These are phyloP conservation scores for Boloria selene DNA, from an alignment of 2,888 invertebrate genomes.

Conservation along the genomic window DNA sequence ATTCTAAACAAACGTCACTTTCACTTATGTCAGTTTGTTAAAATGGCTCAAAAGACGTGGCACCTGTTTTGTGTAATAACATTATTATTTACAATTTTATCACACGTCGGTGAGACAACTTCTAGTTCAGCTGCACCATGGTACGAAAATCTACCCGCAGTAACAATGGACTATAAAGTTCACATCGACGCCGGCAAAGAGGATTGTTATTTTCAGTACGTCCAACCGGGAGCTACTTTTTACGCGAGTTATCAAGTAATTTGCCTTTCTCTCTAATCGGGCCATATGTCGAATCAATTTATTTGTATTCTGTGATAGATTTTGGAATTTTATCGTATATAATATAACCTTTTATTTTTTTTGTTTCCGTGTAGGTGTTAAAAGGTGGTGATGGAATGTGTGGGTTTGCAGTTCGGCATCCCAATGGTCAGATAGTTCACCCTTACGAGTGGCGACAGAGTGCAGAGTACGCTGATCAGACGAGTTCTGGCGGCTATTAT, in stretches of 20 bases:
- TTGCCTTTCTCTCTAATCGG: constrained; percentile 37
- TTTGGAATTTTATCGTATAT: not conserved
- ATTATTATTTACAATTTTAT: constrained; percentile 77
- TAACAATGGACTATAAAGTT: constrained; percentile 97
- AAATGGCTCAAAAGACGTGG: constrained; percentile 80
- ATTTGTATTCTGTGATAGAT: not conserved
- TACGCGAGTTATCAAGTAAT: constrained; percentile 96
- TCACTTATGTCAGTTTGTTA: constrained; percentile 45
- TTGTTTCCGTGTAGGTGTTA: constrained; percentile 86
- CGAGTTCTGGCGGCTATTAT: constrained; percentile 92
- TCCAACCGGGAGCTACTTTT: constrained; percentile 94
- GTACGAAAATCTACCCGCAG: constrained; percentile 94
- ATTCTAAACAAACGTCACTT: constrained; percentile 36
- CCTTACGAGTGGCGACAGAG: constrained; percentile 96
- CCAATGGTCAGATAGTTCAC: constrained; percentile 91
- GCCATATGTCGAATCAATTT: constrained; percentile 14
- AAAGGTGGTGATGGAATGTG: constrained; percentile 97
- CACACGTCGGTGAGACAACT: constrained; percentile 74
- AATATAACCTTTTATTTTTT: constrained; percentile 6
- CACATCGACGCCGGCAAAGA: constrained; percentile 96
- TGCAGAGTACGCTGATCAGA: constrained; percentile 93
- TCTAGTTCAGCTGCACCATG: constrained; percentile 85
- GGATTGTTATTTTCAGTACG: constrained; percentile 97
- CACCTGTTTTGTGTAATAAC: constrained; percentile 74
- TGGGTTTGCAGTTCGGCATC: constrained; percentile 94